Conservation (phyloP, 2,797 vertebrate genomes). For the Craterocephalus amniculus region DNA sequence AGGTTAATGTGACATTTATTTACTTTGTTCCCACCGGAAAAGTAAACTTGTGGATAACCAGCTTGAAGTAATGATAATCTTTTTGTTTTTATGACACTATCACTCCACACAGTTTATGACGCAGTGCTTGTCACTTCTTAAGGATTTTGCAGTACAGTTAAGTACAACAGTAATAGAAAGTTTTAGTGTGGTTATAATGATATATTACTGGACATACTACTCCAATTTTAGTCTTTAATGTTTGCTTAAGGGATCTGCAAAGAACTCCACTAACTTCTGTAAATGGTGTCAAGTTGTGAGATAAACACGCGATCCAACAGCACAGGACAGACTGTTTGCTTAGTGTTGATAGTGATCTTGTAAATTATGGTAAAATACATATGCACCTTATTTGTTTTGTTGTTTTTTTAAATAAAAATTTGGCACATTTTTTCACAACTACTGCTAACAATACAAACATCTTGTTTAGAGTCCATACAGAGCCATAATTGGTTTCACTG, state of each 20-base stretch:
- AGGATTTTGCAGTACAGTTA: constrained; percentile 67
- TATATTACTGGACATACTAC: constrained; percentile 38
- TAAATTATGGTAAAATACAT: constrained; percentile 9
- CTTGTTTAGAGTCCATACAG: constrained; percentile 23
- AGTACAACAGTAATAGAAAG: constrained; percentile 59
- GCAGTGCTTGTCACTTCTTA: constrained; percentile 55
- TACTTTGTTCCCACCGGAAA: constrained; percentile 15
- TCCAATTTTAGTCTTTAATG: constrained; percentile 53
- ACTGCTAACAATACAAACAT: constrained; percentile 8
- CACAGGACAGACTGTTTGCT: constrained; percentile 8
- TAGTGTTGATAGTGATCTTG: constrained; percentile 10
- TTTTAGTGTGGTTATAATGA: constrained; percentile 40
- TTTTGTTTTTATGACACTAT: constrained; percentile 47
- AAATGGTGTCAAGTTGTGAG: constrained; percentile 27
- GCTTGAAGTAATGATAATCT: constrained; percentile 47
- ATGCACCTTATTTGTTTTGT: background rate
- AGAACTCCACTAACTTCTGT: constrained; percentile 44
- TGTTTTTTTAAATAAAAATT: constrained; percentile 4
- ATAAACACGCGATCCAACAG: constrained; percentile 16
- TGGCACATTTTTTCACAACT: background rate
- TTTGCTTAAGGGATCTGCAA: constrained; percentile 31
- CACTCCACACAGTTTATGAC: constrained; percentile 57
- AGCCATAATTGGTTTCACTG: constrained; percentile 39
- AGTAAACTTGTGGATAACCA: constrained; percentile 29
- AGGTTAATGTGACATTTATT: background rate